Evolutionary conservation across 2,888 invertebrate genomes (phyloP).

Genomic region (Chrysodeixis includens): DNA sequence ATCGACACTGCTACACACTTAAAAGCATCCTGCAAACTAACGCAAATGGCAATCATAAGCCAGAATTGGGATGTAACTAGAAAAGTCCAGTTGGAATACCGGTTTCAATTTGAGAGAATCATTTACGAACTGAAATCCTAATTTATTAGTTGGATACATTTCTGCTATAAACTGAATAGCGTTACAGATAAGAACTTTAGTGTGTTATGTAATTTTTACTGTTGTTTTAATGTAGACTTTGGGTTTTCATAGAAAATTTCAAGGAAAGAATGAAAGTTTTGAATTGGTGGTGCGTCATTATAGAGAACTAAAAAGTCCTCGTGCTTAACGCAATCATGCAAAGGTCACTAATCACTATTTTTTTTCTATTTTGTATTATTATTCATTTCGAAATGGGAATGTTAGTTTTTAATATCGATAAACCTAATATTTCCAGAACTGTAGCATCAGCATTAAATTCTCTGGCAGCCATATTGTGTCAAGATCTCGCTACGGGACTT

Average conservation of each 20-base stretch:
- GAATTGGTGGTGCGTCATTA: too few species aligned
- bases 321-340: too few species aligned
- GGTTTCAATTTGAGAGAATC: constrained; percentile 75
- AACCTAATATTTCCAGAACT: constrained; percentile 90
- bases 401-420: too few species aligned
- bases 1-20: constrained; percentile 52
- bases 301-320: too few species aligned
- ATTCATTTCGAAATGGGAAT: too few species aligned
- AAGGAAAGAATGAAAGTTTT: too few species aligned
- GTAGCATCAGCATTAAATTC: constrained; percentile 98
- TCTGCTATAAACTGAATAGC: not conserved
- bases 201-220: not conserved
- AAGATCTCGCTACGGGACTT: constrained; percentile 94
- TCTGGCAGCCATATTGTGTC: constrained; percentile 96
- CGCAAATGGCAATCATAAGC: constrained; percentile 60
- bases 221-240: too few species aligned
- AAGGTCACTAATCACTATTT: too few species aligned
- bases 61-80: constrained; percentile 73
- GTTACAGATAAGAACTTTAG: not conserved
- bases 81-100: constrained; percentile 78
- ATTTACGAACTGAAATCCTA: constrained; percentile 62
- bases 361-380: too few species aligned
- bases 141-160: constrained; percentile 46
- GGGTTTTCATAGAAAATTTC: too few species aligned
- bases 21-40: constrained; percentile 69